Evolutionary conservation across 2,888 invertebrate genomes (phyloP), one percentile per base, ranked within the genome.

Genomic region (Acrobasis consociella): DNA sequence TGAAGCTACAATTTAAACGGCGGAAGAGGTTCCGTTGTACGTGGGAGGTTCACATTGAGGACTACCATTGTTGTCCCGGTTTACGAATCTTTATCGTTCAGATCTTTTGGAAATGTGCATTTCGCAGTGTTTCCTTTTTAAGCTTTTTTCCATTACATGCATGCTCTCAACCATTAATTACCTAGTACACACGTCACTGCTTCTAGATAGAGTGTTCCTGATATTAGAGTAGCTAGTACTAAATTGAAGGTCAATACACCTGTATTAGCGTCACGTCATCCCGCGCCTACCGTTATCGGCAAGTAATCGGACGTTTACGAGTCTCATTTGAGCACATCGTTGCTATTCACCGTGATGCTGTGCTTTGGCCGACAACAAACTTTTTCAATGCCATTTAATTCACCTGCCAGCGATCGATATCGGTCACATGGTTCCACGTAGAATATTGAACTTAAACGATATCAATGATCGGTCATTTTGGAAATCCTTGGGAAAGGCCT

Each of bases 11-110:
- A 80, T 79, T 79, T 82, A 85, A 86, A 80, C 80, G 78, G 82
- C 85, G 86, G 88, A 87, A 83, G 82, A 76, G 78, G 80, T 87
- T 85, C 87, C 85, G 87, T 87, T 88, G 85, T 72, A 71, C 78
- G 85, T 83, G 85, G 79, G 84, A 86, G 79, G 73, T 70, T 82
- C 76, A 70, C 80, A 75, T 78, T 78, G 78, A 76, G 71, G 71
- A 77, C 76, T 73, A 77, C 81, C 70, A 86, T 86, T 87, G 85
- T 85, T 82, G 71, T 68, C 70, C 69, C 65, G 68, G 68, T 75
- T 76, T 73, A 73, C 72, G 71, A 78, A 78, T 75, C 70, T 78
- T 80, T 78, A 83, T 83, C 80, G 67, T 61, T 62, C 66, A 63
- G 66, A 80, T 80, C 73, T 77, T 71, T 72, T 66, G 56, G 62